phyloP scores from a whole-genome alignment of 2,888 invertebrate genomes.

The Allacma fusca region DNA sequence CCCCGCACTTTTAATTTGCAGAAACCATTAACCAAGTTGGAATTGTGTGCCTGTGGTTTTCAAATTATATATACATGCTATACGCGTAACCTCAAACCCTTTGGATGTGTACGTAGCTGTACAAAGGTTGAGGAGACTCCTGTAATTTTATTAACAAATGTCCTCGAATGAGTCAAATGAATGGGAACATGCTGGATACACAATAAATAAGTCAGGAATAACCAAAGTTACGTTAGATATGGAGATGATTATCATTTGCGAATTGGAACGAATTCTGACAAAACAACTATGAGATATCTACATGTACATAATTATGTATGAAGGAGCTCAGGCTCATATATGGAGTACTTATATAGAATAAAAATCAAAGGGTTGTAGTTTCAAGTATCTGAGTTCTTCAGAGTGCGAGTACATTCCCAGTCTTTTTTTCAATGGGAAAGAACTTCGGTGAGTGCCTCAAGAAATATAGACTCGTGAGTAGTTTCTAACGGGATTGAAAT shows the following conservation, averaged over 20 bases:
- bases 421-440: not conserved
- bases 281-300: no score
- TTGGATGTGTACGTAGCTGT: not conserved
- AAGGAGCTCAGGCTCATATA: not conserved
- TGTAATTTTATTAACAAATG: not conserved
- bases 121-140: not conserved
- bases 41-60: not conserved
- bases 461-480: conserved; percentile 29
- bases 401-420: no score
- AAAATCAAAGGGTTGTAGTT: no score
- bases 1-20: not conserved
- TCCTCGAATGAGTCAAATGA: not conserved
- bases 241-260: not conserved
- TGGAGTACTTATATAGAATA: not conserved
- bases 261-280: conserved; percentile 8
- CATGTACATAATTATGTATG: not conserved
- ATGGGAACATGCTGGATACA: not conserved
- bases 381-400: no score
- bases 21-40: not conserved
- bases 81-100: not conserved
- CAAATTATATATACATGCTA: not conserved
- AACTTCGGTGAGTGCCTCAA: not conserved
- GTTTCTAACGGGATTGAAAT: conserved; percentile 25
- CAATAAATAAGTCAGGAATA: not conserved
- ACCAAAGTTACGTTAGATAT: not conserved